Base-by-base conservation (phyloP, 2,888 invertebrate species). In the Capitulum mitella region DNA sequence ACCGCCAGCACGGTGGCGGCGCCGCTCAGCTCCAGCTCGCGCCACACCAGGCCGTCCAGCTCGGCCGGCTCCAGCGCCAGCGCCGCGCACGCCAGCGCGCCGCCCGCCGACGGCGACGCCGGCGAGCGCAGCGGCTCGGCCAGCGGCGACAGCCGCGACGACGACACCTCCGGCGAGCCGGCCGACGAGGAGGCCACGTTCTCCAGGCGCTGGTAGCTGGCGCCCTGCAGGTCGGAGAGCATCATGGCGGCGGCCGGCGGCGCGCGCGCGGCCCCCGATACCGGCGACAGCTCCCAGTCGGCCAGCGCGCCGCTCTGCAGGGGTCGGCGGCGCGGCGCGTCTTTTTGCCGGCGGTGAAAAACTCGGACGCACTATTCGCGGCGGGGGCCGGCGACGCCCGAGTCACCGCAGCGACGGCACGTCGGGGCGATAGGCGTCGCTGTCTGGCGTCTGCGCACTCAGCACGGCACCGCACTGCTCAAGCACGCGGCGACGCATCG, bases 281-380 rank as follows among this genome's bases (percentile, higher is more conserved):
- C n/a, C n/a, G n/a, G n/a, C n/a, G n/a, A n/a, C n/a, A n/a, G n/a
- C n/a, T n/a, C n/a, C n/a, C n/a, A n/a, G n/a, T n/a, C n/a, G n/a
- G n/a, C n/a, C n/a, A n/a, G n/a, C n/a, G n/a, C n/a, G n/a, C n/a
- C n/a, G n/a, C n/a, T n/a, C n/a, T n/a, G n/a, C n/a, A n/a, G n/a
- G n/a, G n/a, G 29, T 70, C 70, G 26, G 70, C 70, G n/a, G 29
- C n/a, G 5, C 26, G 26, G 70, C 40, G 40, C 22, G 40, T 64
- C 70, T 70, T 70, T 70, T 70, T 70, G n/a, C 70, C 16, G 12
- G 14, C 70, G 22, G 37, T 22, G 40, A 70, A 70, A 70, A 70
- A 70, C 37, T 8, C 37, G 3, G 8, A 22, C 64, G 64, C 64
- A 64, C 64, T 64, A 34, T 10, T 10, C n/a, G n/a, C n/a, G n/a